Evolutionary conservation across 2,888 invertebrate genomes (phyloP).

Genomic region (Folsomia manolachei): DNA sequence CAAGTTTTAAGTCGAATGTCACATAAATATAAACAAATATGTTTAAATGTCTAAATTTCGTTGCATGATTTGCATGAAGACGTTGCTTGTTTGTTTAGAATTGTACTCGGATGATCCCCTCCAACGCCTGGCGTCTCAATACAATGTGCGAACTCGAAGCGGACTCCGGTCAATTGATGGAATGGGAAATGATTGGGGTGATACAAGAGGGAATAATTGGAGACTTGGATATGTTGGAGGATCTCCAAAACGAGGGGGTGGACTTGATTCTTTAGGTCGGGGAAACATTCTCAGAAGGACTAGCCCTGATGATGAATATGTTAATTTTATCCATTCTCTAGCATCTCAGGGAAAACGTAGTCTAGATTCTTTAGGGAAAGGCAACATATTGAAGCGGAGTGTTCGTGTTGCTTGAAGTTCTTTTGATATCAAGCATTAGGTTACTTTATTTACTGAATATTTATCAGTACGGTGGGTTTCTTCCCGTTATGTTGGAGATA

Average conservation of each 20-base stretch:
- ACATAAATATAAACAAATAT: no score
- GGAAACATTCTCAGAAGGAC: conserved; percentile 54
- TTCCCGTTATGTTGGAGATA: no score
- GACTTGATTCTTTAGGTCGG: conserved; percentile 56
- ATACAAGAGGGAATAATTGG: conserved; percentile 43
- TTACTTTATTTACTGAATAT: no score
- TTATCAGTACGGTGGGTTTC: no score
- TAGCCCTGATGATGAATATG: conserved; percentile 44
- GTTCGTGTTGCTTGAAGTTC: conserved; percentile 21
- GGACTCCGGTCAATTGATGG: conserved; percentile 51
- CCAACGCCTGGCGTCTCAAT: background rate
- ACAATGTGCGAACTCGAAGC: conserved; percentile 50
- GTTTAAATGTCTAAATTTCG: no score
- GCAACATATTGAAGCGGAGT: conserved; percentile 54
- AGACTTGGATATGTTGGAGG: conserved; percentile 35
- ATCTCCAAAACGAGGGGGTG: conserved; percentile 54
- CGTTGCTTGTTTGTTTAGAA: background rate
- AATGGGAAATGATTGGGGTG: conserved; percentile 41
- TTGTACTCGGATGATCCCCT: conserved; percentile 6
- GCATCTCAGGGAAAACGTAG: conserved; percentile 50
- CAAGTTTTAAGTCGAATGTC: no score
- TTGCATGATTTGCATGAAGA: conserved; percentile 10
- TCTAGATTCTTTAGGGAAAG: conserved; percentile 57
- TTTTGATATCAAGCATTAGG: background rate
- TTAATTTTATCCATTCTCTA: conserved; percentile 40